Evolutionary conservation across 2,113 vertebrate genomes (phyloP).

Genomic region (Oenanthe oenanthe): DNA sequence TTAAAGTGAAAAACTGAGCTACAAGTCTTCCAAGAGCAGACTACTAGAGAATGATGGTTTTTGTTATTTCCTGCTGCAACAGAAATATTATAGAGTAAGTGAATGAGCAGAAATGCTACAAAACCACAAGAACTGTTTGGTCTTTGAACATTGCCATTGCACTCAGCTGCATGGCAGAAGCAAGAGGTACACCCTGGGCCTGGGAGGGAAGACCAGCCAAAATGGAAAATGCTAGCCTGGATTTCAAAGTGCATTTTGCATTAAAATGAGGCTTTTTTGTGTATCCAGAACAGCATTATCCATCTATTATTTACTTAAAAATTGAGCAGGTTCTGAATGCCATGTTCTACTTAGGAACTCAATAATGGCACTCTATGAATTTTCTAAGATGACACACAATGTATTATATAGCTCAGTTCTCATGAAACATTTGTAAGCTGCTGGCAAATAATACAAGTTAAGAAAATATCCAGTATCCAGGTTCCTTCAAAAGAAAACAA

Average conservation of each 20-base stretch:
- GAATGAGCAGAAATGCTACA: not conserved
- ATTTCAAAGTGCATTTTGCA: not conserved
- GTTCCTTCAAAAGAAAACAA: not conserved
- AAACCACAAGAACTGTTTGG: not conserved
- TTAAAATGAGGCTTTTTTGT: not conserved
- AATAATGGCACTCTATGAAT: not conserved
- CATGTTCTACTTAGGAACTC: not conserved
- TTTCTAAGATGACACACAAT: not conserved
- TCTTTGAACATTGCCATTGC: not conserved
- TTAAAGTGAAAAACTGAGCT: not conserved
- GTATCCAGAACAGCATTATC: not conserved
- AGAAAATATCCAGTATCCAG: not conserved
- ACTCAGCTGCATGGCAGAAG: not conserved
- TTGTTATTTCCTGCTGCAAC: not conserved
- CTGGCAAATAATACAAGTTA: not conserved
- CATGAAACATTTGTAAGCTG: not conserved
- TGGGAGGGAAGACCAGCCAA: accelerated
- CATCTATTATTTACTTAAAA: not conserved
- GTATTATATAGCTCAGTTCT: not conserved
- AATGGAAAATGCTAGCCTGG: not conserved
- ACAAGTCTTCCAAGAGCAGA: not conserved
- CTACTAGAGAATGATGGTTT: not conserved
- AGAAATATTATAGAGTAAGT: not conserved
- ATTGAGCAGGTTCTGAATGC: not conserved
- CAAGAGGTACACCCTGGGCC: not conserved